phyloP scores from a whole-genome alignment of 2,888 invertebrate species.

The Eurytoma adleriae region DNA sequence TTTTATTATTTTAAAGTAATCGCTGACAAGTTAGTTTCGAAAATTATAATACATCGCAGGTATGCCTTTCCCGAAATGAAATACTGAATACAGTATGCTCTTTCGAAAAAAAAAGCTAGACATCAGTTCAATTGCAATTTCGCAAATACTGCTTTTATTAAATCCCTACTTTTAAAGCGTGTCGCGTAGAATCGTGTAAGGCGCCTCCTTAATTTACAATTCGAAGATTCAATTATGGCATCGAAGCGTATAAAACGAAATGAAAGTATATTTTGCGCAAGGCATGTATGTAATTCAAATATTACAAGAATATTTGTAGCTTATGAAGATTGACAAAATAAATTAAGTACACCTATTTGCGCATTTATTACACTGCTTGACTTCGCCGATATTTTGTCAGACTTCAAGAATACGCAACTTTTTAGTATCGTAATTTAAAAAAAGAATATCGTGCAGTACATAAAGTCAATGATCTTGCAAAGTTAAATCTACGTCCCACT shows the following conservation, averaged over 20 bases:
- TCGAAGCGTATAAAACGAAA: constrained; percentile 32
- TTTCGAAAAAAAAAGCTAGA: constrained; percentile 20
- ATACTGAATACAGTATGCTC: constrained; percentile 45
- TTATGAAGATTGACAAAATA: constrained; percentile 44
- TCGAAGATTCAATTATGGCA: constrained; percentile 25
- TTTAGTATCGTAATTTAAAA: constrained; percentile 21
- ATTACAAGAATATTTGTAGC: constrained; percentile 51
- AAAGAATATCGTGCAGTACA: constrained; percentile 28
- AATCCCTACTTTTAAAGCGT: not conserved
- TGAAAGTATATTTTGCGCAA: constrained; percentile 23
- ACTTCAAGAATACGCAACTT: constrained; percentile 32
- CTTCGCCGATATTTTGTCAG: constrained; percentile 39
- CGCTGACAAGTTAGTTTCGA: constrained; percentile 23
- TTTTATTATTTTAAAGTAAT: constrained; percentile 34
- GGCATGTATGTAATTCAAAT: constrained; percentile 36
- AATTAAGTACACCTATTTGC: constrained; percentile 42
- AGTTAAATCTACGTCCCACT: not conserved
- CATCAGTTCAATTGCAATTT: constrained; percentile 44
- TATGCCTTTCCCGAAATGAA: constrained; percentile 33
- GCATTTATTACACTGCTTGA: constrained; percentile 31
- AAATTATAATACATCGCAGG: constrained; percentile 40
- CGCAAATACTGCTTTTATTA: constrained; percentile 38
- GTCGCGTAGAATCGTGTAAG: constrained; percentile 25
- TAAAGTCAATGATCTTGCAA: constrained; percentile 31
- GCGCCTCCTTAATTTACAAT: constrained; percentile 9